A percentile compares a stretch with the other conserved stretches of the same genome.
phyloP scores from a whole-genome alignment of 2,888 invertebrate genomes.

The Campoplex capitator region DNA sequence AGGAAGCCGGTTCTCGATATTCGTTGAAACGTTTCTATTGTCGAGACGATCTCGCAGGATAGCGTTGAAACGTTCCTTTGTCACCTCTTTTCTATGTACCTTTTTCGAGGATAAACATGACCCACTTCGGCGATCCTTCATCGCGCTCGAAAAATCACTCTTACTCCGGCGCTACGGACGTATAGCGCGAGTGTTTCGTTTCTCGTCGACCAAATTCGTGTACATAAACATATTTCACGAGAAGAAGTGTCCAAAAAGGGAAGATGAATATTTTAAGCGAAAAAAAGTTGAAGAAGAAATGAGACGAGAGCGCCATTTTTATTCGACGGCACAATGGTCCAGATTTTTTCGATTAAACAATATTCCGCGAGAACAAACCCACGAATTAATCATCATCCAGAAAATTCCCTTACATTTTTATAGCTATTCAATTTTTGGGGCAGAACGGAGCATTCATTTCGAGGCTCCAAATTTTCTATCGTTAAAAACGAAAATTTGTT shows the following conservation, averaged over 20 bases:
- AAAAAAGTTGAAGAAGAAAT: conserved; percentile 14
- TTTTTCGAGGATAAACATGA: conserved; percentile 63
- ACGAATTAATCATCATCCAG: background rate
- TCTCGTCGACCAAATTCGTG: conserved; percentile 15
- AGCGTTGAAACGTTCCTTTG: conserved; percentile 55
- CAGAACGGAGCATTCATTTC: background rate
- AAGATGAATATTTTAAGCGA: conserved; percentile 37
- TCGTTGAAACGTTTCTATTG: conserved; percentile 59
- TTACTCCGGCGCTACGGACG: background rate
- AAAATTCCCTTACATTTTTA: background rate
- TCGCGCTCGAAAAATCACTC: conserved; percentile 16
- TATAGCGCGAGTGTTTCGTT: background rate
- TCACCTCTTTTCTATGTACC: conserved; percentile 56
- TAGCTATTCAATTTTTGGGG: background rate
- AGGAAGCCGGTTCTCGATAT: conserved; percentile 32
- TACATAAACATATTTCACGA: conserved; percentile 41
- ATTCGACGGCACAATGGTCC: conserved; percentile 47
- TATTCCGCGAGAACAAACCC: background rate
- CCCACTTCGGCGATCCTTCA: conserved; percentile 59
- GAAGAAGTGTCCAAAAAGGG: background rate
- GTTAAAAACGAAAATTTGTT: too few species aligned
- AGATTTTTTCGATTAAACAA: conserved; percentile 5
- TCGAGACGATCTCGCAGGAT: conserved; percentile 34
- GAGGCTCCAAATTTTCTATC: too few species aligned
- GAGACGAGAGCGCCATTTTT: conserved; percentile 49